Base-by-base conservation (phyloP, 2,888 invertebrate species). In the Melieria crassipennis region DNA sequence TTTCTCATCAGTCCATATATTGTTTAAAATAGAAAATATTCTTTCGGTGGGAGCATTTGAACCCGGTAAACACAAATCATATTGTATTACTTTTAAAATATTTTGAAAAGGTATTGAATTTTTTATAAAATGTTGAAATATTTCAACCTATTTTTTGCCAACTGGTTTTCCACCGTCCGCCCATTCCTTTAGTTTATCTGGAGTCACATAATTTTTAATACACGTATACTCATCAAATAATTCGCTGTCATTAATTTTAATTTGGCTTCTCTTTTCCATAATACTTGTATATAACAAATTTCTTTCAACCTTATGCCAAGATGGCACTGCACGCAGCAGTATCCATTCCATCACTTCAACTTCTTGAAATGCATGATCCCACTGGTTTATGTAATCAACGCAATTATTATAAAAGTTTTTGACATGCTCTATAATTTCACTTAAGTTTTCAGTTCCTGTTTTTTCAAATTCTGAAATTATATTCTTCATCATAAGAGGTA, bases 311-410 rank as follows among this genome's bases (percentile, higher is more conserved):
- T 62, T 55, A 50, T 64, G 16, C 72, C 70, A 70, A 60, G 67
- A 61, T 65, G 70, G 67, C 45, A 56, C 66, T 68, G 64, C 57
- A 65, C 70, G 50, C 57, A 75, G 30, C 66, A 69, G 60, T 56
- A 75, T 66, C 70, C 70, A 72, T 69, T 69, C 66, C 10, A 72
- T 42, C 47, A 72, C 47, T 70, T 65, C 72, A 60, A 72, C 65
- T 56, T 71, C 62, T 66, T 71, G 46, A 56, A 66, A 71, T 13
- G 66, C 66, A 62, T 48, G 42, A 46, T 69, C 63, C 72, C 75
- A 73, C 50, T 73, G 63, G 66, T 46, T 64, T 50, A 75, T 65
- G 43, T 68, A 73, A 48, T 73, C 71, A 65, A 68, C 70, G 58
- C 63, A 73, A 61, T 65, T 67, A 16, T 16, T 57, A 74, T 64